phyloP scores from a whole-genome alignment of 2,888 invertebrate species.

The Amaurobius ferox region DNA sequence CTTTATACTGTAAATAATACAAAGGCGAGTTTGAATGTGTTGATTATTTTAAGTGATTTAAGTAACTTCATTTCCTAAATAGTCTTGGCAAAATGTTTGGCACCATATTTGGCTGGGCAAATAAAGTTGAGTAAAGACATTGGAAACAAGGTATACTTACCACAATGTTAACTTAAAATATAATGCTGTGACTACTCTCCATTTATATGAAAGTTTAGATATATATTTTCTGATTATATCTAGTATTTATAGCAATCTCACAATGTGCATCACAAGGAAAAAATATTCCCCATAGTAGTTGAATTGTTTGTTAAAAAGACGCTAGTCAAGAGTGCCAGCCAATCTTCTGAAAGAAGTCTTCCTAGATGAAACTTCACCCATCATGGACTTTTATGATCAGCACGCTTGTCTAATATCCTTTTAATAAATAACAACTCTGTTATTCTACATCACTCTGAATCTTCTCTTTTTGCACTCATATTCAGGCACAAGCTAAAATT shows the following conservation, averaged over 20 bases:
- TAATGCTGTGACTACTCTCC: not conserved
- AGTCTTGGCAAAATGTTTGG: conserved; percentile 5
- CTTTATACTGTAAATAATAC: too few relatives aligned
- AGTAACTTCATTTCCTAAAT: too few relatives aligned
- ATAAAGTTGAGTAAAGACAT: not conserved
- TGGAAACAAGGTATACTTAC: not conserved
- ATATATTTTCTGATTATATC: not conserved
- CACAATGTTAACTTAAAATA: not conserved
- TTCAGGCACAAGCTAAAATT: conserved; percentile 17
- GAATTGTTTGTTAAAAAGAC: too few relatives aligned
- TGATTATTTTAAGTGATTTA: too few relatives aligned
- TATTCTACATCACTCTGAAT: not conserved
- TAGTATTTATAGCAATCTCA: not conserved
- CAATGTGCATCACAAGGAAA: not conserved
- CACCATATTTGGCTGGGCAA: conserved; percentile 6
- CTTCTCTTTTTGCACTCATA: not conserved
- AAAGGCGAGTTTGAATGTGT: too few relatives aligned
- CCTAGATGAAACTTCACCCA: too few relatives aligned
- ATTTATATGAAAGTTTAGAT: not conserved
- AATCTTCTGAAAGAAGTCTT: too few relatives aligned
- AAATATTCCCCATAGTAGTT: too few relatives aligned
- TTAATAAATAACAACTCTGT: too few relatives aligned
- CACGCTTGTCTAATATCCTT: too few relatives aligned
- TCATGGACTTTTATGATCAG: too few relatives aligned
- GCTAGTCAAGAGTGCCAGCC: too few relatives aligned